Evolutionary conservation across 30 jellyfish, hydroid and myxozoan genomes (phyloP), one percentile per base, ranked within the genome.

Genomic region (Hydractinia symbiolongicarpus): DNA sequence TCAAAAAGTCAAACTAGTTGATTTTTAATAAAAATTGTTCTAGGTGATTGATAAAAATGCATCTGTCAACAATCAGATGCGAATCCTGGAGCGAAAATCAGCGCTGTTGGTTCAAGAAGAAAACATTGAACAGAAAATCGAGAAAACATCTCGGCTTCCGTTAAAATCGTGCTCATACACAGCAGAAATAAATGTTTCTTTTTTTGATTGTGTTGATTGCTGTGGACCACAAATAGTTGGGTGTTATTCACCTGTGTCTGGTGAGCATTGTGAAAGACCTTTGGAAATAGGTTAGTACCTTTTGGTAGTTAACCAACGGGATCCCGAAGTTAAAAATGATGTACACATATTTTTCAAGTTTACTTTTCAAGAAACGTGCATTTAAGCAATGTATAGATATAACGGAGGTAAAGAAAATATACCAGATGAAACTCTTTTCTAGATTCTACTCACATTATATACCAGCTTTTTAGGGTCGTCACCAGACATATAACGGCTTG

Each of bases 221-320:
- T 88, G 96, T 76, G 96, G 93, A 19, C 72, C 96, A 17, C 85
- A 82, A 49, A 88, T 88, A 16, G 66, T 88, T 73, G 96, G 96
- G 5, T 88, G 96, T 61, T 88, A 88, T 77, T 89, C 96, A 4
- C 96, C 96, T 53, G 77, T 54, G 11, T 30, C 60, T 20, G 96
- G 96, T 17, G 96, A 88, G 30, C 96, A 88, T 79, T 88, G 96
- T 57, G 89, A 88, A 79, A 54, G 89, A 56, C 96, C 96, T 2
- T 82, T 88, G 17, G 96, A 88, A 72, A 88, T 83, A 66, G 96
- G 96, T 88, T 53, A 56, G 86, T 50, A 13, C 51, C 15, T 15
- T 40, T 20, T 68, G 13, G 79, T 68, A 30, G 1, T 30, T 30
- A 30, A 30, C 44, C 44, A 30, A 30, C 44, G 44, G 44, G 44